Conservation (phyloP, 2,113 vertebrate species). For the Corythoichthys intestinalis region DNA sequence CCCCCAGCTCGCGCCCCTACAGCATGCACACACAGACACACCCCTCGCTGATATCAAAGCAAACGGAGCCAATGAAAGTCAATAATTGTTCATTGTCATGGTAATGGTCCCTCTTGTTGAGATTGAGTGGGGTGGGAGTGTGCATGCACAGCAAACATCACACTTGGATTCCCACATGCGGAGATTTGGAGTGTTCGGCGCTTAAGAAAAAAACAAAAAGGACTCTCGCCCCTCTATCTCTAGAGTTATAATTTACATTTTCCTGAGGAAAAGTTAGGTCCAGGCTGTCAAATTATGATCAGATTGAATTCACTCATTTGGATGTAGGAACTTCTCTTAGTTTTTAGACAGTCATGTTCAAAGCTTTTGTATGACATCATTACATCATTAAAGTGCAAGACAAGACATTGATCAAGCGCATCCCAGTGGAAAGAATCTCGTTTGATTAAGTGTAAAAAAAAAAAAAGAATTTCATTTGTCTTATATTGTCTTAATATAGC, state of each 20-base stretch:
- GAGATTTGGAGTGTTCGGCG: constrained; percentile 52
- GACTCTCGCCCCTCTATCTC: constrained; percentile 1
- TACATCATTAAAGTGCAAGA: too few species aligned
- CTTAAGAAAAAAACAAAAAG: constrained; percentile 6
- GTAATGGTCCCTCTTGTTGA: constrained; percentile 63
- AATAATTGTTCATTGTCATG: constrained; percentile 77
- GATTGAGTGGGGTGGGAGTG: constrained; percentile 56
- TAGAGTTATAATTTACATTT: constrained; percentile 13
- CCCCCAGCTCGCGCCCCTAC: constrained; percentile 43
- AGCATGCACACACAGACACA: constrained; percentile 62
- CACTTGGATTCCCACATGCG: constrained; percentile 66
- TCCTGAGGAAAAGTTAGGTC: background rate
- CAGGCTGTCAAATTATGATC: background rate
- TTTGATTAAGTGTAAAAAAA: too few species aligned
- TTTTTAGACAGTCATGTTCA: background rate
- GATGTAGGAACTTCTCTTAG: background rate
- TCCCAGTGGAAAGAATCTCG: too few species aligned
- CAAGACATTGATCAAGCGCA: too few species aligned
- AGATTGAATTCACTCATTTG: background rate
- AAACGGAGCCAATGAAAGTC: constrained; percentile 75
- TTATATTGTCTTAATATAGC: too few species aligned
- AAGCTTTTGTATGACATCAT: background rate
- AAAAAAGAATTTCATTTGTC: too few species aligned
- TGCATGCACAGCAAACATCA: constrained; percentile 61
- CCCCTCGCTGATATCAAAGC: constrained; percentile 76